phyloP scores from a whole-genome alignment of 2,797 vertebrate genomes.

The Pseudochaenichthys georgianus region DNA sequence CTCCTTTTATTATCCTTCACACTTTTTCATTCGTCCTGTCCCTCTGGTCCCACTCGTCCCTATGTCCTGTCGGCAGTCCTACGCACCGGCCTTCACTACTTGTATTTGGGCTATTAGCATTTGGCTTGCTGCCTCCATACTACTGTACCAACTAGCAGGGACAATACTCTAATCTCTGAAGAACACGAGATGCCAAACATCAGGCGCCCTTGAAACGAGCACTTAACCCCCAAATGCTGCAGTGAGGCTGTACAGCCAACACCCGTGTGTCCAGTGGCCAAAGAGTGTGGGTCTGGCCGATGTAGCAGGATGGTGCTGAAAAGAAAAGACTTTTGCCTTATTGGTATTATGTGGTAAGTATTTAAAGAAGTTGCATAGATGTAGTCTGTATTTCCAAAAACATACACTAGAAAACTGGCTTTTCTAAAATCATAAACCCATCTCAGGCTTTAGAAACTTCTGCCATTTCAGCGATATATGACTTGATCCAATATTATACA shows the following conservation, averaged over 20 bases:
- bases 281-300: background rate
- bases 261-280: background rate
- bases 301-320: background rate
- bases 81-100: conserved; percentile 8
- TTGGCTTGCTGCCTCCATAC: conserved; percentile 16
- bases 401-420: background rate
- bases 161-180: conserved; percentile 21
- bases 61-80: conserved; percentile 23
- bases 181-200: conserved; percentile 8
- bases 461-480: background rate
- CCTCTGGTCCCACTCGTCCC: conserved; percentile 17
- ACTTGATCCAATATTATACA: background rate
- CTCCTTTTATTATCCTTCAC: too few relatives aligned
- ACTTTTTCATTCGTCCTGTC: conserved; percentile 41
- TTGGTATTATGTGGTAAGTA: background rate
- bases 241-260: conserved; percentile 15
- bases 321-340: background rate
- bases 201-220: conserved; percentile 37
- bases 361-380: background rate
- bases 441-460: background rate
- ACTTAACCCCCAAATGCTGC: conserved; percentile 36
- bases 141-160: conserved; percentile 5
- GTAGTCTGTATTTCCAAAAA: background rate
- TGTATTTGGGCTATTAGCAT: conserved; percentile 21
- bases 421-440: background rate